Base-by-base conservation (phyloP, 2,113 vertebrate genomes). In the Sorex fumeus region DNA sequence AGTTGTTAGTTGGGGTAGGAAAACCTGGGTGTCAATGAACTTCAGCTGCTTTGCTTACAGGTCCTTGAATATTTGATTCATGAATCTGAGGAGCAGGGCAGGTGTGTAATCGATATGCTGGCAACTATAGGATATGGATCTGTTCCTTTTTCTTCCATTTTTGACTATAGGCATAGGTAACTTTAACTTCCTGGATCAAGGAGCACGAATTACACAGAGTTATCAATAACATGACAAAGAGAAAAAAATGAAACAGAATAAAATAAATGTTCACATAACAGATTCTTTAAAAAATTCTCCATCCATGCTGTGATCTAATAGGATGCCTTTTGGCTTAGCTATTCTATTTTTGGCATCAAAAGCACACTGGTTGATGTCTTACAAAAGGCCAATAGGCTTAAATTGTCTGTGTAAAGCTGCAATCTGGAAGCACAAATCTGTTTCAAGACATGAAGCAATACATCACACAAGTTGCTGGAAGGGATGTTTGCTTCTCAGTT, bases 401-500 rank as follows among this genome's bases (percentile, higher is more conserved):
- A 50, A 50, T 50, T 50, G 47, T 13, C 47, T 50, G 47, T 50
- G 47, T 50, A 50, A 50, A 50, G 47, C 98, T 93, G 97, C 97
- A 87, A 98, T 98, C 93, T 98, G 97, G 94, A 98, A 98, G 94
- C 97, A 97, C 97, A 98, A 97, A 82, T 98, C n/a, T 84, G 30
- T 50, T 34, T 50, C 10, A 66, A 70, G 23, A 23, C 27, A n/a
- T 19, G n/a, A 15, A 96, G 97, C 98, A 93, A 98, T 98, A 94
- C 97, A 97, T 89, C 97, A 97, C 90, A 98, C 97, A 93, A 98
- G 95, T 21, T 97, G 97, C 94, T 97, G 97, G 95, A 98, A 98
- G 45, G 97, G 97, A 82, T 98, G 96, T 62, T 30, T 57, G 27
- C 32, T 45, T 18, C 21, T 40, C 34, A 72, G 10, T 50, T 50